A percentile compares a stretch with the other conserved stretches of the same genome.
Evolutionary conservation across 2,797 vertebrate species (phyloP).

Genomic region (Arctocebus calabarensis): DNA sequence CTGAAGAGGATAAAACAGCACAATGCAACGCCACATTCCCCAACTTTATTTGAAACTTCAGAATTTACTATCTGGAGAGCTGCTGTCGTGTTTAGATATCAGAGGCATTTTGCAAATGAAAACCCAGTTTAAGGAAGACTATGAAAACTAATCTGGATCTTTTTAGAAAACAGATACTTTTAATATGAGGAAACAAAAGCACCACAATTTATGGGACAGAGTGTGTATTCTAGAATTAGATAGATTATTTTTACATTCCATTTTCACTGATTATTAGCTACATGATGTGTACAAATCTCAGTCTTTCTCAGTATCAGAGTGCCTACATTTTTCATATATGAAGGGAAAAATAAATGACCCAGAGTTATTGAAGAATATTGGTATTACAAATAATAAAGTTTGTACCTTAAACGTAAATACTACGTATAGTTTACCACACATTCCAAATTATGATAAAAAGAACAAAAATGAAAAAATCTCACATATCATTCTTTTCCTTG

Average conservation of each 20-base stretch:
- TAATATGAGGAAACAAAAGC: neutral
- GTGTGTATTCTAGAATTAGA: neutral
- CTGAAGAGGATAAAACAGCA: neutral
- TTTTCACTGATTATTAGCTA: neutral
- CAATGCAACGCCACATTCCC: rapidly evolving
- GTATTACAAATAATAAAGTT: neutral
- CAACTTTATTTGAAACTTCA: neutral
- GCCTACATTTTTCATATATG: neutral
- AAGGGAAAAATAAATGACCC: neutral
- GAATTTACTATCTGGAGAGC: neutral
- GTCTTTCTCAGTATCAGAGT: neutral
- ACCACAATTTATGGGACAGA: neutral
- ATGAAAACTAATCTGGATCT: neutral
- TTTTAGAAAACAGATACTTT: neutral
- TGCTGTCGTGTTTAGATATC: neutral
- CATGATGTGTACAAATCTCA: no score
- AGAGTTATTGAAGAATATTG: neutral
- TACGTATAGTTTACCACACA: neutral
- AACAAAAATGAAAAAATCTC: neutral
- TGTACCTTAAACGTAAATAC: neutral
- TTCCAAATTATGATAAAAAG: neutral
- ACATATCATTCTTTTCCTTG: neutral
- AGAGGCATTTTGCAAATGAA: neutral
- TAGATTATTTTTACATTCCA: neutral
- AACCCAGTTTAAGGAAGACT: neutral